Evolutionary conservation across 2,797 vertebrate species (phyloP), one percentile per base, ranked within the genome.

Genomic region (Percopsis omiscomaycus): DNA sequence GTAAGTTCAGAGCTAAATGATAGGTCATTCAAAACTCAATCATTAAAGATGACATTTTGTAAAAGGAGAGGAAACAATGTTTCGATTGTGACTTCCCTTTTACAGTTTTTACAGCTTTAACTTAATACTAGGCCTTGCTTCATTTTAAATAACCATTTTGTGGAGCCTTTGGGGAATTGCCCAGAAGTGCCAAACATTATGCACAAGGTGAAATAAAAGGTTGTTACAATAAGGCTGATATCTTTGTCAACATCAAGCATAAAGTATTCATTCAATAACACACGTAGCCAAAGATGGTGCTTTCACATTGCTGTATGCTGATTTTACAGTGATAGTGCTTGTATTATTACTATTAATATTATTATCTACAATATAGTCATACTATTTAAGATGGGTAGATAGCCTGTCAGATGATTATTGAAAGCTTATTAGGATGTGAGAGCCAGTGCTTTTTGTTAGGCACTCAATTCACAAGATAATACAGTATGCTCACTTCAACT

Each of bases 201-300:
- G n/a, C 45, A 70, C 15, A 71, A 60, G 57, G 16, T 65, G 11
- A 71, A 82, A 80, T 73, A 74, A 84, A 77, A 47, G 0, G 5
- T 29, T 59, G 57, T 57, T 55, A 80, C 27, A 69, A 70, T 0
- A 59, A n/a, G 69, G 22, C 30, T 13, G 3, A 63, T 29, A 56
- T 66, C 2, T 64, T 55, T 49, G 4, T 0, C 15, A 53, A 27
- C 28, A 32, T 32, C n/a, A 63, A 8, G 6, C 15, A 46, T 27
- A 37, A 45, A 53, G 28, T 3, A 4, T 16, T 56, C 1, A 54
- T 8, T 30, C 22, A 22, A 22, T 22, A 22, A 22, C 37, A 42
- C 37, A 42, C 37, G n/a, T n/a, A 42, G 30, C 29, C 13, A 27
- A 13, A 59, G 28, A 45, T 45, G 11, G 37, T 47, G 52, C 61